Conservation (phyloP, 2,888 invertebrate genomes). For the Drosophila borealis region DNA sequence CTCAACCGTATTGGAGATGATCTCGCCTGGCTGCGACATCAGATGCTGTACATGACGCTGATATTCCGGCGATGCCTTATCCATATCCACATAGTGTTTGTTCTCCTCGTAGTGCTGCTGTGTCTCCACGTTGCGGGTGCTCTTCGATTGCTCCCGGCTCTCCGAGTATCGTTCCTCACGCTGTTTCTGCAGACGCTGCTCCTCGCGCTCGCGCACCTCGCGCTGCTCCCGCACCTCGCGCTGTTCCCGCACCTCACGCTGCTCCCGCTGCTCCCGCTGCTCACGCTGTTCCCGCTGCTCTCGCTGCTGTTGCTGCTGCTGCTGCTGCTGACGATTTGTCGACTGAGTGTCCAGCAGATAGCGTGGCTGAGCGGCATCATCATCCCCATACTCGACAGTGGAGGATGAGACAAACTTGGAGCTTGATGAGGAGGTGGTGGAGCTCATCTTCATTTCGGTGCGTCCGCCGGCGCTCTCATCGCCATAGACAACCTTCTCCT, state of each 20-base stretch:
- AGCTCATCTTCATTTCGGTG: constrained; percentile 83
- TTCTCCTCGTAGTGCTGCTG: constrained; percentile 79
- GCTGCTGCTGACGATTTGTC: constrained; percentile 30
- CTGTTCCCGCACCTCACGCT: constrained; percentile 48
- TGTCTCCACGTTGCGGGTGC: constrained; percentile 77
- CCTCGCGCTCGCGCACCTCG: constrained; percentile 25
- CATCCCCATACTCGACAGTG: constrained; percentile 70
- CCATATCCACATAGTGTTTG: constrained; percentile 83
- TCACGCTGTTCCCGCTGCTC: constrained; percentile 15
- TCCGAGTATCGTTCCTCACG: constrained; percentile 70
- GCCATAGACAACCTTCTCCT: constrained; percentile 86
- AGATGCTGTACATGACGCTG: constrained; percentile 82
- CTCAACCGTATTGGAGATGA: constrained; percentile 87
- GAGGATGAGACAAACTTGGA: constrained; percentile 81
- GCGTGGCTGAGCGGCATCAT: constrained; percentile 62
- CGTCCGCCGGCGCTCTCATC: constrained; percentile 86
- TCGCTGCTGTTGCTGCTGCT: constrained; percentile 12
- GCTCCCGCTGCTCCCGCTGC: constrained; percentile 15
- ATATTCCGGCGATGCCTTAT: constrained; percentile 83
- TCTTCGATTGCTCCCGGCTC: constrained; percentile 63
- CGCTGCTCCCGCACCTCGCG: constrained; percentile 80
- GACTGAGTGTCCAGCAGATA: constrained; percentile 65
- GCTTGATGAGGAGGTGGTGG: constrained; percentile 82
- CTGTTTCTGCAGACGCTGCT: constrained; percentile 72
- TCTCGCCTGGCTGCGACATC: constrained; percentile 85